Percentiles rank a stretch among this genome's conserved stretches.
Evolutionary conservation across 2,113 vertebrate genomes (phyloP).

Genomic region (Limanda limanda): DNA sequence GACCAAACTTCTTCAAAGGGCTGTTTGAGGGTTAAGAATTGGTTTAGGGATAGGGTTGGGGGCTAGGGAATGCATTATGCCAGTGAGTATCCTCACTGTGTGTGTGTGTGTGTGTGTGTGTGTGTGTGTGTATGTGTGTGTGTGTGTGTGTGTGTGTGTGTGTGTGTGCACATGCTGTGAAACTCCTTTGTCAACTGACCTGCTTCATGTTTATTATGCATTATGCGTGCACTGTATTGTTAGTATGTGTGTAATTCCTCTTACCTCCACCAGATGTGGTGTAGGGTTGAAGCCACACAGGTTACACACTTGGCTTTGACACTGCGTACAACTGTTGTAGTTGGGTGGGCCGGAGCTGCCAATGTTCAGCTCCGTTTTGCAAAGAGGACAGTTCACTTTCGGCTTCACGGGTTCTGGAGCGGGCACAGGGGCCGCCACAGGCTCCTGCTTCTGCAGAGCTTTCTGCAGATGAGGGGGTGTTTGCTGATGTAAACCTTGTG

Average conservation of each 20-base stretch:
- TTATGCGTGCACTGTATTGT: not conserved
- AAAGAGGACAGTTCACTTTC: slow-evolving; percentile 92
- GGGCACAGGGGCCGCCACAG: slow-evolving; percentile 53
- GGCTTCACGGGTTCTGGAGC: slow-evolving; percentile 79
- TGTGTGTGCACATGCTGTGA: not conserved
- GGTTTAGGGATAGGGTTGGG: too few species aligned
- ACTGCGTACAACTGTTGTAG: slow-evolving; percentile 95
- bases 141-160: too few species aligned
- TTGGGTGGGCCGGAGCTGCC: slow-evolving; percentile 88
- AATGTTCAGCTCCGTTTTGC: slow-evolving; percentile 94
- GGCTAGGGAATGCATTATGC: too few species aligned
- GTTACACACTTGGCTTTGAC: slow-evolving; percentile 94
- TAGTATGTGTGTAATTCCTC: slow-evolving; percentile 37
- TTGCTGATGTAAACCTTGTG: slow-evolving; percentile 56
- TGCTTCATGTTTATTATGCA: too few species aligned
- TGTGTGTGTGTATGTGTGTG: too few species aligned
- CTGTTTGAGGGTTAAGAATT: too few species aligned
- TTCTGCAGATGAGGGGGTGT: slow-evolving; percentile 62
- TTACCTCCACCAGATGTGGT: slow-evolving; percentile 97
- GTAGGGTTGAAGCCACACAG: slow-evolving; percentile 98
- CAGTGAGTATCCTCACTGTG: too few species aligned
- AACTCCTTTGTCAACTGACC: not conserved
- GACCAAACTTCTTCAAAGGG: not conserved
- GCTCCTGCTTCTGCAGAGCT: slow-evolving; percentile 52
- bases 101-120: too few species aligned